phyloP scores from a whole-genome alignment of 2,113 vertebrate species.

The Chloroceryle aenea region DNA sequence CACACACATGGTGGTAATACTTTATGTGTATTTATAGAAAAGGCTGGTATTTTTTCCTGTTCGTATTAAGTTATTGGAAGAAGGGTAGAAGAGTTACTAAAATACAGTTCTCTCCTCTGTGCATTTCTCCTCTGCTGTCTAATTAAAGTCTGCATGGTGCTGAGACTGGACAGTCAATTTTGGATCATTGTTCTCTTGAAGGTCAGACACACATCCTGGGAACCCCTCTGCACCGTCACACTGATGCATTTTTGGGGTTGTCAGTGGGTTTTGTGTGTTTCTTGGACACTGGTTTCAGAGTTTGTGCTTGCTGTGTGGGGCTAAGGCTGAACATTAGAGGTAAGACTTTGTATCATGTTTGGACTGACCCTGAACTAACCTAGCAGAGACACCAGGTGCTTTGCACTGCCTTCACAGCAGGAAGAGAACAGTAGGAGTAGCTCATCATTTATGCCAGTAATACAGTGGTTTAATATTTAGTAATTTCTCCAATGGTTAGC shows the following conservation, averaged over 20 bases:
- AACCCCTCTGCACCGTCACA: background rate
- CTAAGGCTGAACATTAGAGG: background rate
- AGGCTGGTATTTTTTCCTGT: background rate
- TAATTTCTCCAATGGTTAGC: background rate
- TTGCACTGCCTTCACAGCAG: background rate
- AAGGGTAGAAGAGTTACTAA: background rate
- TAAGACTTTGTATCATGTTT: background rate
- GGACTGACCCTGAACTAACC: background rate
- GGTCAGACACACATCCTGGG: background rate
- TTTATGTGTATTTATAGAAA: slow-evolving; percentile 18
- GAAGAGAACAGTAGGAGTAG: background rate
- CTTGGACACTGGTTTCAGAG: background rate
- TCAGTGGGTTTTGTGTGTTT: background rate
- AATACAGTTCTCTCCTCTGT: background rate
- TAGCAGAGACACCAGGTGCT: background rate
- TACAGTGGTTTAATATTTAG: background rate
- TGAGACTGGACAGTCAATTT: background rate
- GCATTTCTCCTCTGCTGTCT: background rate
- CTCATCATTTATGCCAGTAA: background rate
- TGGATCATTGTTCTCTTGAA: accelerated
- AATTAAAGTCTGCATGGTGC: background rate
- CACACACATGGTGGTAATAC: slow-evolving; percentile 37
- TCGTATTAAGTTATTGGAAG: background rate
- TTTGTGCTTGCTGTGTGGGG: background rate
- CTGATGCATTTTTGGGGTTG: accelerated